Percentiles rank a stretch among this genome's conserved stretches.
Evolutionary conservation across 2,888 invertebrate species (phyloP).

Genomic region (Catocala fraxini): DNA sequence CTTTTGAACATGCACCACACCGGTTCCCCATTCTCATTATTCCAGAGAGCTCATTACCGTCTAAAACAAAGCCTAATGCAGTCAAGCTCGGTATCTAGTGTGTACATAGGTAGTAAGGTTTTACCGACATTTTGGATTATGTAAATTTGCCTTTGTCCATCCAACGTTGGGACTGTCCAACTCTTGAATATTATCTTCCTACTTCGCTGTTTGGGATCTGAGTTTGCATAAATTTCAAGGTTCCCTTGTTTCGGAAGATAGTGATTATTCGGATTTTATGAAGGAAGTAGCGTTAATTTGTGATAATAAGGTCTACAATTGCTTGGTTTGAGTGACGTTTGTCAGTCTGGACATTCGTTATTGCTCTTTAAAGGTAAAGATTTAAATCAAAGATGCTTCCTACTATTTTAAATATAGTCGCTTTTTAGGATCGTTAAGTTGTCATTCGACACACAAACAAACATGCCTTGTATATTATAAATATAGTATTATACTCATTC

Average conservation of each 20-base stretch:
- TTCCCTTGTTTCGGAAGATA: slow-evolving; percentile 46
- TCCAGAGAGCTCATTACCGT: slow-evolving; percentile 12
- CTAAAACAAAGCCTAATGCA: slow-evolving; percentile 29
- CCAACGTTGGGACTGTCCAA: slow-evolving; percentile 30
- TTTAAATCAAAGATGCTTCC: too few relatives aligned
- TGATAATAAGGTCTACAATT: too few relatives aligned
- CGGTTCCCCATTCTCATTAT: not conserved
- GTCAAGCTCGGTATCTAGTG: slow-evolving; percentile 19
- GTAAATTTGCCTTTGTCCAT: slow-evolving; percentile 55
- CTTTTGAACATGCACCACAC: too few relatives aligned
- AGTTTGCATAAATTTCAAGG: slow-evolving; percentile 60
- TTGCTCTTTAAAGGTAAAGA: too few relatives aligned
- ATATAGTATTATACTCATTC: too few relatives aligned
- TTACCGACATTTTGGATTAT: slow-evolving; percentile 51
- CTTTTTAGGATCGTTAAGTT: too few relatives aligned
- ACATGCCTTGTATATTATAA: too few relatives aligned
- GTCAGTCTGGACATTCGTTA: too few relatives aligned
- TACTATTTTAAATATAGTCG: too few relatives aligned
- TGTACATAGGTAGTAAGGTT: slow-evolving; percentile 29
- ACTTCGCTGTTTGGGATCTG: slow-evolving; percentile 48
- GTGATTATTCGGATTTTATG: slow-evolving; percentile 14
- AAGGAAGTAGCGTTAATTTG: not conserved
- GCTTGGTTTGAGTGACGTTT: too few relatives aligned
- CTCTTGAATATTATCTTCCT: slow-evolving; percentile 58
- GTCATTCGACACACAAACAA: too few relatives aligned